Evolutionary conservation across 2,113 vertebrate genomes (phyloP), one percentile per base, ranked within the genome.

Genomic region (Hypomesus transpacificus): DNA sequence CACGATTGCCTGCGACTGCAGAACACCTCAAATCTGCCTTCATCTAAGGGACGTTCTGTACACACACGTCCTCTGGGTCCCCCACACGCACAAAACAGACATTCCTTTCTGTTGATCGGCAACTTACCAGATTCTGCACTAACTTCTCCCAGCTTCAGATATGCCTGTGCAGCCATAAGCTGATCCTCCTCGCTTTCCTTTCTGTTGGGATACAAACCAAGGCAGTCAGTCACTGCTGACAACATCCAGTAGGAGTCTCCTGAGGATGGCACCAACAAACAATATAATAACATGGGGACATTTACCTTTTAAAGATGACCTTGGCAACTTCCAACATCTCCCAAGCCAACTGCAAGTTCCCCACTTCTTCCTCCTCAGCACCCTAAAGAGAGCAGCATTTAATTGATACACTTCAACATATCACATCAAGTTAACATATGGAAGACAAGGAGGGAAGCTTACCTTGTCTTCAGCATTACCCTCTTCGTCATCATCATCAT

Each of bases 241-340:
- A 56, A 56, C n/a, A 56, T 56, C 16, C 54, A 17, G n/a, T 7
- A 17, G 0, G 20, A 20, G 20, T n/a, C 26, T 13, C 31, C 31
- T 34, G 31, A 34, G 4, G 39, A 46, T 11, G 39, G 39, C 2
- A 1, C 9, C 39, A 46, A 46, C 39, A 46, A 46, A 46, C 39
- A 2, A 46, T 11, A 46, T 13, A 39, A 8, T 9, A 39, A 39
- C 1, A 46, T 66, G 4, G 58, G 11, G 3, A 11, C 3, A 14
- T 63, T 85, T 90, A 97, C 97, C 95, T 96, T 91, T 95, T 95
- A 80, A 94, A 99, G 84, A 99, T 98, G 1, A 98, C 90, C 90
- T 99, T 99, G 17, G 96, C 94, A 14, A 99, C 92, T 73, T 99
- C 97, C 80, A 99, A 75, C 96, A 98, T 97, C 84, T 99, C 97